Base-by-base conservation (phyloP, 2,888 invertebrate genomes). In the Exocentrus adspersus region DNA sequence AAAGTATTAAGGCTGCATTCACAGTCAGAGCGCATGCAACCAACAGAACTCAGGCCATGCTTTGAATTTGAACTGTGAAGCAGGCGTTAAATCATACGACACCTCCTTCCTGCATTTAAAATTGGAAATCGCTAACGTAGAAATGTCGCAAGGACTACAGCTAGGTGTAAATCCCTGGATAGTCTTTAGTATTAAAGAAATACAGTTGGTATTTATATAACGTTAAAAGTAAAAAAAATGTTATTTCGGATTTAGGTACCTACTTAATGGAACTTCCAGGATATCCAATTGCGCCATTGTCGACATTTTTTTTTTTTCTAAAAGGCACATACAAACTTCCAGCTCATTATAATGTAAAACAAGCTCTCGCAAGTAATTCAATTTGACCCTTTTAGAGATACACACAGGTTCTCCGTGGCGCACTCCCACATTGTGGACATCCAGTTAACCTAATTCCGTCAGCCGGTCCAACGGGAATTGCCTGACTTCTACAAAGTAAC, bases 1-100 rank as follows among this genome's bases (percentile, higher is more conserved):
- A 72, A 74, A 74, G 70, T 67, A 67, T 66, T 68, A 65, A 68
- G 71, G 70, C 72, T 71, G 65, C 72, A 72, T 72, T 70, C 69
- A 68, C 64, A 59, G 67, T n/a, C n/a, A n/a, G n/a, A n/a, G n/a
- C n/a, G n/a, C n/a, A n/a, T n/a, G n/a, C n/a, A n/a, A n/a, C n/a
- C n/a, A n/a, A n/a, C n/a, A n/a, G n/a, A n/a, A n/a, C n/a, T n/a
- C n/a, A n/a, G n/a, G 46, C 60, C 57, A 56, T 62, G 62, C 52
- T 67, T 52, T 50, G 67, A 58, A 67, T 67, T 62, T 51, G 65
- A 67, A 67, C 54, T 19, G 54, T 46, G 59, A 59, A 28, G 41
- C 45, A 30, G 32, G 24, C 51, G 20, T 19, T 60, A 60, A 60
- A 60, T 60, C 60, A 53, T 46, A 30, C 7, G 41, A n/a, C 45